Percentiles rank a stretch among this genome's conserved stretches.
Conservation (phyloP, 2,113 vertebrate species). For the Gnathonemus echidnorhynchus region DNA sequence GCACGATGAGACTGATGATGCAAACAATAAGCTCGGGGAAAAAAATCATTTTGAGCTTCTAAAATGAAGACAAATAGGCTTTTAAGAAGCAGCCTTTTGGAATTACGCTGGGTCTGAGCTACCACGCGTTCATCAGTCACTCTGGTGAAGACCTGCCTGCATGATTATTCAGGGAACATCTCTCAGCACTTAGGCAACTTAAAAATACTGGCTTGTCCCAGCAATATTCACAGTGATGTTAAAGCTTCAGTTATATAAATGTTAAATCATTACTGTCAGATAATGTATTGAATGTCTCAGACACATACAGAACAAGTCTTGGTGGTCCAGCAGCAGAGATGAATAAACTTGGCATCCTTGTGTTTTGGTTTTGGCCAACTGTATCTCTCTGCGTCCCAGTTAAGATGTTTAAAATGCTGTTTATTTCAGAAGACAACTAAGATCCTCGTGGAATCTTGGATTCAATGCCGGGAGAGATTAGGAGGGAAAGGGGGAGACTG, state of each 20-base stretch:
- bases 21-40: neutral
- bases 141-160: neutral
- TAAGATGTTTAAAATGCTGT: conserved; percentile 7
- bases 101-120: neutral
- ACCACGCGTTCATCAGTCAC: neutral
- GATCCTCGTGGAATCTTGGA: neutral
- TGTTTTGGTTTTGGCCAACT: neutral
- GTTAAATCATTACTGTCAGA: neutral
- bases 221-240: neutral
- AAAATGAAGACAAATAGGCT: neutral
- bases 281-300: neutral
- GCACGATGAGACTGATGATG: conserved; percentile 1
- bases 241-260: neutral
- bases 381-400: neutral
- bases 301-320: neutral
- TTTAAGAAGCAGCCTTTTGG: neutral
- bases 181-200: neutral
- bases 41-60: neutral
- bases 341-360: conserved; percentile 2
- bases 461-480: neutral
- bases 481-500: neutral
- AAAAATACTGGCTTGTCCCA: neutral
- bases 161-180: neutral
- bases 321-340: neutral
- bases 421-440: neutral